Conservation (phyloP, 1,140 invertebrate genomes). For the Hyphantria cunea region DNA sequence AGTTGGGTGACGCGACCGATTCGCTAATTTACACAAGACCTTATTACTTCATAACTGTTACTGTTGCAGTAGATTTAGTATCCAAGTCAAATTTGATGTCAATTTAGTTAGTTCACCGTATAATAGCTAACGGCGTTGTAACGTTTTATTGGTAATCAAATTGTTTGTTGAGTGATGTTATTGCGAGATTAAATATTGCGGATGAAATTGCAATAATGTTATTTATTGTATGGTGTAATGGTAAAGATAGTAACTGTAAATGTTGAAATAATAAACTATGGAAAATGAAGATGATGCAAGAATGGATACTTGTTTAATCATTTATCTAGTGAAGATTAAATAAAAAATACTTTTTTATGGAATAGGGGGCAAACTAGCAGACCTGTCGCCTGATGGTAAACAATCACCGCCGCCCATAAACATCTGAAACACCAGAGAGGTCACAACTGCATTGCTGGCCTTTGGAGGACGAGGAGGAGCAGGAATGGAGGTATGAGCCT, state of each 20-base stretch:
- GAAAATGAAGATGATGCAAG: background rate
- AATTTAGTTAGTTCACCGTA: constrained; percentile 13
- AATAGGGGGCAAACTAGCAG: too few species aligned
- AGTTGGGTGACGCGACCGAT: background rate
- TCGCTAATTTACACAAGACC: background rate
- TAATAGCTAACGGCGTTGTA: constrained; percentile 16
- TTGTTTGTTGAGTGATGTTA: constrained; percentile 14
- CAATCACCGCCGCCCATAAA: too few species aligned
- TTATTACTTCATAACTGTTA: background rate
- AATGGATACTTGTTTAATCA: background rate
- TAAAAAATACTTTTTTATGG: too few species aligned
- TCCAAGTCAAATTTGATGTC: constrained; percentile 9
- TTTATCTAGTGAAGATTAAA: too few species aligned
- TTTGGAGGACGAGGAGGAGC: too few species aligned
- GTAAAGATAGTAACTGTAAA: background rate
- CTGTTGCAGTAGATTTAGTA: constrained; percentile 12
- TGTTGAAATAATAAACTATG: background rate
- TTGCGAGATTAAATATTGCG: constrained; percentile 7
- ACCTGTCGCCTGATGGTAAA: too few species aligned
- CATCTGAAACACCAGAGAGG: too few species aligned
- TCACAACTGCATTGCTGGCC: too few species aligned
- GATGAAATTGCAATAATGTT: background rate
- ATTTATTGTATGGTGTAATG: background rate
- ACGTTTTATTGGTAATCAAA: constrained; percentile 22
- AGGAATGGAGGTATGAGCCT: too few species aligned